Evolutionary conservation across 1,140 invertebrate species (phyloP), one percentile per base, ranked within the genome.

Genomic region (Mylabris phalerata): DNA sequence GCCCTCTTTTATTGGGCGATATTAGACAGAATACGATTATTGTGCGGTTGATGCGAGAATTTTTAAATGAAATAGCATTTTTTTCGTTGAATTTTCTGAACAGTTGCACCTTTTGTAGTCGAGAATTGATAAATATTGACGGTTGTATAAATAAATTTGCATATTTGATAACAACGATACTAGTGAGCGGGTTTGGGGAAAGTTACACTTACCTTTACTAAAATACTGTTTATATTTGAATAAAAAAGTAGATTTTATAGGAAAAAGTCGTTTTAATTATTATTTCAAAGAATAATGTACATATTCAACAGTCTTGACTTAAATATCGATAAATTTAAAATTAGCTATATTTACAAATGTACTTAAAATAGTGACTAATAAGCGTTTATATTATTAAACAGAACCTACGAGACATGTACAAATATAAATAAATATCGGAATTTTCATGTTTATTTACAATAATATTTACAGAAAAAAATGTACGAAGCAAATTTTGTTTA

Each of bases 281-380:
- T 64, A 41, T 46, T 54, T 46, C 25, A 46, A 54, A 54, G 45
- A 55, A 47, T 55, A 62, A 62, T 62, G 55, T 62, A 67, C 65
- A 68, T 65, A 61, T 61, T 61, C 55, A 70, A 70, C 66, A 70
- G 64, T 70, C 64, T 70, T 67, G 41, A 65, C 45, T 63, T 62
- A 60, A 60, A 67, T 59, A 61, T 59, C 39, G 50, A 55, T 58
- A 63, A 55, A 44, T 60, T 50, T 55, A 57, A 63, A 67, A 48
- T 48, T 46, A 45, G 46, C 26, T 55, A 55, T 71, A 70, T 71
- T 47, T 71, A 71, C 67, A 71, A 50, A 62, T 27, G 48, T 56
- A 66, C 62, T 66, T 65, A 70, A 67, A 70, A 64, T 71, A 72
- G 60, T 72, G 70, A 71, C 70, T 72, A 72, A 68, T 71, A 72